Percentiles rank a stretch among this genome's conserved stretches.
Evolutionary conservation across 2,113 vertebrate species (phyloP).

Genomic region (pig (Sus scrofa)): DNA sequence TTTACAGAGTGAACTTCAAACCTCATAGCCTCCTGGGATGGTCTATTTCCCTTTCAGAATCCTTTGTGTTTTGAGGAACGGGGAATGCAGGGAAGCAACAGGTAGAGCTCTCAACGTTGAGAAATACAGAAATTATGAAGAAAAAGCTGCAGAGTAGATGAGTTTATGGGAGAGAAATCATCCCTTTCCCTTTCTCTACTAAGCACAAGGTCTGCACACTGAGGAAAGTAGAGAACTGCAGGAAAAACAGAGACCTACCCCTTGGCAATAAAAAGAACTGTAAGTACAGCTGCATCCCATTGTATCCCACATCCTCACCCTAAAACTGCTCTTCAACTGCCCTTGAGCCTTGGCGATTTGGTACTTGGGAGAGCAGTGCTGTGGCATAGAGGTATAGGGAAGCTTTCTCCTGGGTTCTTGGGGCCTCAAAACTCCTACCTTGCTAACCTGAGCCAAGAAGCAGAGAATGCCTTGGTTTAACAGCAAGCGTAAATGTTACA

Average conservation of each 20-base stretch:
- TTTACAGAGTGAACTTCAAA: background rate
- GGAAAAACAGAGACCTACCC: background rate
- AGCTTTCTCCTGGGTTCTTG: background rate
- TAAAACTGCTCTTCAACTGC: background rate
- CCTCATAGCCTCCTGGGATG: background rate
- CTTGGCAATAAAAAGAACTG: background rate
- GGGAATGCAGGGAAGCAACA: background rate
- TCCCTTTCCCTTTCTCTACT: background rate
- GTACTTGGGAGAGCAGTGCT: background rate
- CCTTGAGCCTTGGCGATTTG: background rate
- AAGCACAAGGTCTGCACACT: background rate
- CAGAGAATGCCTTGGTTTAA: background rate
- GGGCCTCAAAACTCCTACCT: background rate
- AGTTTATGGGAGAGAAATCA: background rate
- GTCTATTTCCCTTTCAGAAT: background rate
- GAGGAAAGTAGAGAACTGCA: background rate
- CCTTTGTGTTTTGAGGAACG: background rate
- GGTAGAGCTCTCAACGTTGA: background rate
- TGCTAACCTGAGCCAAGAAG: slow-evolving; percentile 4
- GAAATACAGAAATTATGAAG: background rate
- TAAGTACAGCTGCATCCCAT: background rate
- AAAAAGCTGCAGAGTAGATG: background rate
- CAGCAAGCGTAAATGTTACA: background rate
- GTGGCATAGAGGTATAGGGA: background rate
- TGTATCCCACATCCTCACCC: background rate